phyloP scores from a whole-genome alignment of 2,797 vertebrate species.

The Myotis myotis region DNA sequence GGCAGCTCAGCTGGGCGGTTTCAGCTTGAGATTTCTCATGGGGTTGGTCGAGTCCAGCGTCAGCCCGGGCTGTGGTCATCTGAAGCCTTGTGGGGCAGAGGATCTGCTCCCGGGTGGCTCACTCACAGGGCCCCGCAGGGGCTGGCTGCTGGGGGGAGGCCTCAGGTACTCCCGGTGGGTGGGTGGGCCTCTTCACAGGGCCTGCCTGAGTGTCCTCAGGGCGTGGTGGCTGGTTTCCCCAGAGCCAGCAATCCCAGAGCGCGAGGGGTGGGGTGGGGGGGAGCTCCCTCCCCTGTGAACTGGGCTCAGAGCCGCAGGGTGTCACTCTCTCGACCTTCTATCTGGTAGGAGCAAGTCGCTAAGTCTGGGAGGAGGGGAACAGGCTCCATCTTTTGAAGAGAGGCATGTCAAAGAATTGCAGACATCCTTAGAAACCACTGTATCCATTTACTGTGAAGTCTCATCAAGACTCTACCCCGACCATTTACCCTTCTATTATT shows the following conservation, averaged over 20 bases:
- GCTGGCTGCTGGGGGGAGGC: not conserved
- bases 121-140: fast-evolving
- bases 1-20: not conserved
- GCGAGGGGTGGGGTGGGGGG: too few species aligned
- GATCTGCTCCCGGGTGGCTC: not conserved
- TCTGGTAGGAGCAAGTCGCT: not conserved
- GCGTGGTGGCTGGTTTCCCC: not conserved
- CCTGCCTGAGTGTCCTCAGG: too few species aligned
- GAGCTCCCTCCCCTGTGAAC: not conserved
- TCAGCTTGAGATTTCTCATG: not conserved
- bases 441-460: not conserved
- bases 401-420: not conserved
- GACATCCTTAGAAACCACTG: not conserved
- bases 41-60: too few species aligned
- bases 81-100: not conserved
- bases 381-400: not conserved
- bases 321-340: not conserved
- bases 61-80: not conserved
- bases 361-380: not conserved
- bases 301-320: not conserved
- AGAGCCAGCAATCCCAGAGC: not conserved
- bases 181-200: not conserved
- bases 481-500: not conserved
- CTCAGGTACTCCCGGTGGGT: too few species aligned
- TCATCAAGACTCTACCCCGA: fast-evolving